These are phyloP conservation scores for Chionomys nivalis DNA, from an alignment of 2,113 vertebrate genomes.

Conservation along the genomic window DNA sequence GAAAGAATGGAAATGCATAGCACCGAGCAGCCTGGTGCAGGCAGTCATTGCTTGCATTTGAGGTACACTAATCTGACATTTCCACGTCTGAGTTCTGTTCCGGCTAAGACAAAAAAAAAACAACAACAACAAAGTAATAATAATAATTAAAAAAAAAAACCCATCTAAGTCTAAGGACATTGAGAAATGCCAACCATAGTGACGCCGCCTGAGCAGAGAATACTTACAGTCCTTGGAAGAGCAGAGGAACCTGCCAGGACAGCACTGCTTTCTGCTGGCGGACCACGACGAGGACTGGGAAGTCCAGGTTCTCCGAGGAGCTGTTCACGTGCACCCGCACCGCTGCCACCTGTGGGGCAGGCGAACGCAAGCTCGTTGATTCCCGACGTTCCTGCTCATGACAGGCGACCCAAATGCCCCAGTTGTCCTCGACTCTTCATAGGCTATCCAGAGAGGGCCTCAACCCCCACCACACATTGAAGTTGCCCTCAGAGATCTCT, in stretches of 20 bases:
- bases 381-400: neutral
- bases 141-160: neutral
- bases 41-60: neutral
- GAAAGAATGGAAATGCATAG: neutral
- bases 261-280: slow-evolving; percentile 90
- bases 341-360: slow-evolving; percentile 83
- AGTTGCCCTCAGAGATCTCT: neutral
- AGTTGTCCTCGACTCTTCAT: neutral
- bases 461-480: neutral
- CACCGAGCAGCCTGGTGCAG: neutral
- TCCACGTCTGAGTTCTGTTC: neutral
- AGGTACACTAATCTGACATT: neutral
- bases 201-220: neutral
- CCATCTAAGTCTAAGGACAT: neutral
- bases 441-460: neutral
- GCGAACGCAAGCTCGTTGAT: neutral
- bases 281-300: slow-evolving; percentile 88
- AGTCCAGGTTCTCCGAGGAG: slow-evolving; percentile 85
- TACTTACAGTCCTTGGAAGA: slow-evolving; percentile 90
- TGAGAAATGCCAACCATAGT: neutral
- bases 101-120: neutral
- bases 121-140: neutral
- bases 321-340: slow-evolving; percentile 87
- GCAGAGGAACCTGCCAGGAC: slow-evolving; percentile 89
- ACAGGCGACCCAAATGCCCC: neutral